Conservation (phyloP, 2,113 vertebrate species). For the Corythornis cristatus region DNA sequence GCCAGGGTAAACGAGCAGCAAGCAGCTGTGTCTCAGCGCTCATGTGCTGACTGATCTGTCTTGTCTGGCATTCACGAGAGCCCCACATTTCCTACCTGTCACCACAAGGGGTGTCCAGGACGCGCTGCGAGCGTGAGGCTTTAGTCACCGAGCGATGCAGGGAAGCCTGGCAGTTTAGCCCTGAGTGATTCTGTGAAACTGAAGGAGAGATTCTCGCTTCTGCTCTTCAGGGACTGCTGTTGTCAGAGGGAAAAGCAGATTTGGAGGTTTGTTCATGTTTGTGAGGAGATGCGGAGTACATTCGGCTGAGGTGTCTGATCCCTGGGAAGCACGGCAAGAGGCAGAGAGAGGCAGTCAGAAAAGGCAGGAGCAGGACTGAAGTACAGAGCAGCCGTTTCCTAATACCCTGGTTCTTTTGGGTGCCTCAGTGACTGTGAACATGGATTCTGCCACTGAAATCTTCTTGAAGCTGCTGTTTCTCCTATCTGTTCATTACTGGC, state of each 20-base stretch:
- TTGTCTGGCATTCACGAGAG: slow-evolving; percentile 27
- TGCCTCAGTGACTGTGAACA: slow-evolving; percentile 62
- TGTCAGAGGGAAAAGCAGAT: slow-evolving; percentile 26
- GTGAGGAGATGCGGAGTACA: slow-evolving; percentile 22
- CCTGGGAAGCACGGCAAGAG: slow-evolving; percentile 3
- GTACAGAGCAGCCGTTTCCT: slow-evolving; percentile 42
- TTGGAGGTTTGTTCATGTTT: neutral
- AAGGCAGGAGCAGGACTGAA: slow-evolving; percentile 35
- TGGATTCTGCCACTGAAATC: slow-evolving; percentile 75
- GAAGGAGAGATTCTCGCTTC: neutral
- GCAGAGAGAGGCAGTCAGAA: neutral
- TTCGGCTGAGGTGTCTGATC: slow-evolving; percentile 46
- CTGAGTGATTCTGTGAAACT: neutral
- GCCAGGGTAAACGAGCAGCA: neutral
- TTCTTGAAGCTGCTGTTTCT: slow-evolving; percentile 72
- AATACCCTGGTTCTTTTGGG: slow-evolving; percentile 41
- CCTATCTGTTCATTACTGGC: slow-evolving; percentile 47
- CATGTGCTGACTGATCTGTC: slow-evolving; percentile 1
- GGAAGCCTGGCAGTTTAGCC: neutral
- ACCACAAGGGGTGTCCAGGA: slow-evolving; percentile 63
- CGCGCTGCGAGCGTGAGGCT: neutral
- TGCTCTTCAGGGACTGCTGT: slow-evolving; percentile 26
- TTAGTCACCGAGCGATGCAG: neutral
- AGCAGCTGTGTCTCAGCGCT: neutral
- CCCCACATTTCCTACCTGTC: slow-evolving; percentile 56